Base-by-base conservation (phyloP, 2,888 invertebrate species). In the Apodemia duryi region DNA sequence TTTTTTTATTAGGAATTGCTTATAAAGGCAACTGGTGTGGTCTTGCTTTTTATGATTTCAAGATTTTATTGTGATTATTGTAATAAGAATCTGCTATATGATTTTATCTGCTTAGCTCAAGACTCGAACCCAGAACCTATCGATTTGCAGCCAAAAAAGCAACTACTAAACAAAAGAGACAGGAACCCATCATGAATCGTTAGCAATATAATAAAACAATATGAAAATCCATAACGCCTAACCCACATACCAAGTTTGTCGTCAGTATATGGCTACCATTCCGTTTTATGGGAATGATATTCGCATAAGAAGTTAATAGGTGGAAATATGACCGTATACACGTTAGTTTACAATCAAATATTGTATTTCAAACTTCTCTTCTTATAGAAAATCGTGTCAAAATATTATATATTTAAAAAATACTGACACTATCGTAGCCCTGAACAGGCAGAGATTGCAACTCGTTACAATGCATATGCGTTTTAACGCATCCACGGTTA, bases 291-390 rank as follows among this genome's bases (percentile, higher is more conserved):
- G 32, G 54, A 29, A 54, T 54, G 29, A 54, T 54, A 54, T 11
- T 29, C 54, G 28, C 54, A 54, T 54, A 54, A 54, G 54, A 54
- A 54, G 54, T 54, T 54, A 54, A 54, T 54, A 54, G 54, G 32
- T 54, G 54, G 54, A 54, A 54, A 54, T 54, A 29, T 54, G 29
- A 29, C 9, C 29, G 54, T 28, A 11, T 29, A 54, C 54, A 52
- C 10, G 52, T 28, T 28, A 29, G 54, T 54, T 54, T 29, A 28
- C 32, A 32, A 28, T 54, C 52, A 54, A 43, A 43, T 43, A 43
- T 43, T 43, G 11, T 43, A 9, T 43, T 43, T 43, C 43, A 43
- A 43, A 43, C 43, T 43, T 43, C 10, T 43, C 10, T 10, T 43
- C 43, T 43, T 9, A 10, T 1, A 43, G 43, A 43, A 43, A 43